Conservation (phyloP, 2,113 vertebrate genomes). For the Calidris pugnax region DNA sequence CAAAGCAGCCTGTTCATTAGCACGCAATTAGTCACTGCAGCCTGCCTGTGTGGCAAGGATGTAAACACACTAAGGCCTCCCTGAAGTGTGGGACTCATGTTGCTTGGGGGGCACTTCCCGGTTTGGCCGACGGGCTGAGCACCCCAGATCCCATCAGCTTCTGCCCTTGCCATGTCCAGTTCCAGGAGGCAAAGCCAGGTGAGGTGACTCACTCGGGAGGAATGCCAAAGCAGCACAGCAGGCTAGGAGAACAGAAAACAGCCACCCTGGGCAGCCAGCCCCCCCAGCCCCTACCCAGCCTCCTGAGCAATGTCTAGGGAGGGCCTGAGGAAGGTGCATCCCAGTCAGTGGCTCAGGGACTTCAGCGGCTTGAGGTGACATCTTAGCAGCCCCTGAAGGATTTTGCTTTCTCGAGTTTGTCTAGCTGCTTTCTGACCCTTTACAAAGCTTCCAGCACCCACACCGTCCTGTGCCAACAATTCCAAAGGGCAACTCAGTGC, state of each 20-base stretch:
- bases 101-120: neutral
- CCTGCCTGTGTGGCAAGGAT: neutral
- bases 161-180: neutral
- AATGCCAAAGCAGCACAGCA: neutral
- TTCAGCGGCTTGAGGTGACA: neutral
- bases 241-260: neutral
- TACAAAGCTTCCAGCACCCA: neutral
- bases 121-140: fast-evolving
- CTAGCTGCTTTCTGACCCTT: neutral
- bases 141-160: neutral
- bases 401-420: neutral
- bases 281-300: neutral
- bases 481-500: neutral
- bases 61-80: neutral
- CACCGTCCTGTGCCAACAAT: neutral
- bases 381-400: neutral
- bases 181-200: neutral
- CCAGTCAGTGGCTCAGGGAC: neutral
- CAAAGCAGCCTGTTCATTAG: neutral
- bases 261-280: neutral
- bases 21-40: neutral
- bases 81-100: fast-evolving
- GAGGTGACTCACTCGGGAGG: neutral
- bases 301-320: neutral
- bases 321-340: neutral